A percentile compares a stretch with the other conserved stretches of the same genome.
These are phyloP conservation scores for Zonitis immaculata DNA, from an alignment of 2,888 invertebrate species.

Conservation along the genomic window DNA sequence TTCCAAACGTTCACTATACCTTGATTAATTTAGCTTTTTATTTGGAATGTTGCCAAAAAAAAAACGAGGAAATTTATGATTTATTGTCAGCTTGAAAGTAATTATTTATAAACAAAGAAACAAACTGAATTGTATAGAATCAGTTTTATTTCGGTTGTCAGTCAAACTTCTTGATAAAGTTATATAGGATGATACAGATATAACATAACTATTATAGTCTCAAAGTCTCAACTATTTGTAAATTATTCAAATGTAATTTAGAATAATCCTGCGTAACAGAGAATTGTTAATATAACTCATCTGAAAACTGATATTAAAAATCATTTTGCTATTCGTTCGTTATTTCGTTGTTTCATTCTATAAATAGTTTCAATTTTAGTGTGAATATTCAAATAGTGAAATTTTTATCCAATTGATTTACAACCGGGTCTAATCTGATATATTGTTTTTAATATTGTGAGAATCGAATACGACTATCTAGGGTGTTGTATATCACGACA, in stretches of 20 bases:
- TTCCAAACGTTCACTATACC: constrained; percentile 18
- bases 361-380: neutral
- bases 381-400: neutral
- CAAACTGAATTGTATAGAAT: neutral
- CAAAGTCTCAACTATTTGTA: neutral
- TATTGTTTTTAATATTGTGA: constrained; percentile 19
- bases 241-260: neutral
- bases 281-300: neutral
- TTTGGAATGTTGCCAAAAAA: neutral
- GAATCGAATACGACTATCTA: constrained; percentile 8
- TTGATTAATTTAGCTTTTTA: constrained; percentile 15
- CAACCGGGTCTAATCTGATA: constrained; percentile 9
- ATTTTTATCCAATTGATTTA: neutral
- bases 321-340: too few relatives aligned
- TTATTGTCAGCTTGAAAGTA: too few relatives aligned
- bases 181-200: too few relatives aligned
- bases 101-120: too few relatives aligned
- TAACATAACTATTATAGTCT: too few relatives aligned
- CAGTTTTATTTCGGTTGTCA: neutral
- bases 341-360: neutral
- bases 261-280: neutral
- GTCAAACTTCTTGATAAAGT: neutral
- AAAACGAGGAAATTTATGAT: too few relatives aligned
- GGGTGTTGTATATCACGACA: constrained; percentile 17
- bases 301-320: too few relatives aligned